Evolutionary conservation across 2,113 vertebrate genomes (phyloP), one percentile per base, ranked within the genome.

Genomic region (Pollimyrus isidori): DNA sequence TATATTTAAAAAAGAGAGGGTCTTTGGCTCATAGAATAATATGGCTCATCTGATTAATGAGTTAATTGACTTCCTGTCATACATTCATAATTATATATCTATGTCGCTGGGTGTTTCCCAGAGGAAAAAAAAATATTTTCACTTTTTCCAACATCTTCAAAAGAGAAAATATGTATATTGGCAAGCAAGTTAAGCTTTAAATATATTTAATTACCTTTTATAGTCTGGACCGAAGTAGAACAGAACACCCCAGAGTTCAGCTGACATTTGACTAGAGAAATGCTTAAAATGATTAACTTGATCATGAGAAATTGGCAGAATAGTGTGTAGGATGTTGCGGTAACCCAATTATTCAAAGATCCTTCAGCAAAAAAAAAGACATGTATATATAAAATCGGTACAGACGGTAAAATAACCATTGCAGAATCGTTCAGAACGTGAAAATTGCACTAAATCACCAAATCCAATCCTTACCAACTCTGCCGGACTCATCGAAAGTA

Each of bases 301-400:
- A 80, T 19, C 92, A 89, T 86, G 82, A 52, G 85, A 62, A 90
- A 80, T 89, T 21, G 10, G 88, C 49, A 35, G 69, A 89, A 3
- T 85, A 48, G 56, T 39, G 88, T 7, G 17, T 39, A 53, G 62
- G 46, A 58, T 83, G 90, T 93, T 90, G 19, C 89, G 46, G 53
- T 90, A 88, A 89, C 89, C 84, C 89, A 90, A 87, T 90, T 90
- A 45, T 15, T 50, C 84, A 53, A 87, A 53, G 86, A 39, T 87
- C 52, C 53, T 87, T 58, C 26, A 49, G 88, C 88, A 73, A 69
- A 82, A 84, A 91, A 90, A 89, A 45, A n/a, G 35, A 35, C 21
- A 82, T 30, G 46, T 86, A 87, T 56, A 88, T 89, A 48, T 90
- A n/a, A 89, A 90, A 89, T 65, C 91, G 82, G 89, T 87, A 89